Conservation (phyloP, 2,113 vertebrate genomes). For the Gopherus evgoodei region DNA sequence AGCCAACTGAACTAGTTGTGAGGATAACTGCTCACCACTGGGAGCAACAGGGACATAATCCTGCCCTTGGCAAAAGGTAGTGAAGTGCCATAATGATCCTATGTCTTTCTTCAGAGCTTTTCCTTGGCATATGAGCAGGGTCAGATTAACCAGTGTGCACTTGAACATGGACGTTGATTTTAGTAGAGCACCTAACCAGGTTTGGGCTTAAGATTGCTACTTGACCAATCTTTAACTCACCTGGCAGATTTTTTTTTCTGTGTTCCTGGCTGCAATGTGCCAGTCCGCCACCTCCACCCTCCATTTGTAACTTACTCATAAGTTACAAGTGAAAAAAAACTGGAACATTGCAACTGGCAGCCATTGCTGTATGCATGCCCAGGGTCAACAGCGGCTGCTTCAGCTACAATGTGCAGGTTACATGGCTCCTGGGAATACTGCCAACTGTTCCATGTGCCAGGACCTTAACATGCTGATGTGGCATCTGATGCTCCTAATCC, state of each 20-base stretch:
- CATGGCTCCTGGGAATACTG: background rate
- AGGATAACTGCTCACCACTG: background rate
- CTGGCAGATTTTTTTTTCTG: too few species aligned
- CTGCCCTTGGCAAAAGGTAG: background rate
- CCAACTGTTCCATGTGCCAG: background rate
- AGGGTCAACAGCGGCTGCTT: too few species aligned
- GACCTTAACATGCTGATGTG: background rate
- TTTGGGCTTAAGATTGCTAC: background rate
- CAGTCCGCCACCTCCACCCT: too few species aligned
- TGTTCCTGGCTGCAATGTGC: too few species aligned
- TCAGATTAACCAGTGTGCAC: background rate
- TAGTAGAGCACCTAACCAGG: background rate
- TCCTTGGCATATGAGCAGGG: background rate
- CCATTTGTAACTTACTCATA: too few species aligned
- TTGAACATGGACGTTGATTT: background rate
- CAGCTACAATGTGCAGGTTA: too few species aligned
- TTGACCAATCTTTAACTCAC: background rate
- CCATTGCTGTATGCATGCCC: too few species aligned
- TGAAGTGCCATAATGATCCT: background rate
- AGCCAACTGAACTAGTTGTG: background rate
- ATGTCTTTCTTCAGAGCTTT: background rate
- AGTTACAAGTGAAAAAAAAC: too few species aligned
- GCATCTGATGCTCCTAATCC: background rate
- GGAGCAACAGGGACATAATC: constrained; percentile 34
- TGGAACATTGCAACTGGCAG: too few species aligned